Evolutionary conservation across 1,140 invertebrate species (phyloP).

Genomic region (Cyphomyrmex costatus): DNA sequence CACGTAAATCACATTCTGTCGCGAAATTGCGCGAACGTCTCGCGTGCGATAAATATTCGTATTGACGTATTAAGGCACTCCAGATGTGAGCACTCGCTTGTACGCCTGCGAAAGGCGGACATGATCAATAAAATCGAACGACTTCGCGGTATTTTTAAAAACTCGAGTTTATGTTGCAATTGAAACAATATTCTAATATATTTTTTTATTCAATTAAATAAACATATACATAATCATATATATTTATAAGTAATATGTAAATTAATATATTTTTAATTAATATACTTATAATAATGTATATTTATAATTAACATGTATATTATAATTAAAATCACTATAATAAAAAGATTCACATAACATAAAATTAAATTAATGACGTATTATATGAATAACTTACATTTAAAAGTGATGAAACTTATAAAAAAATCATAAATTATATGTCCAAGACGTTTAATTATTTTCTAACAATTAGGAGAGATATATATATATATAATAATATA

Average conservation of each 20-base stretch:
- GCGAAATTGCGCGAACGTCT: too few species aligned
- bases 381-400: not conserved
- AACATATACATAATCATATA: not conserved
- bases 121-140: not conserved
- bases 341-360: not conserved
- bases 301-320: not conserved
- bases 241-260: not conserved
- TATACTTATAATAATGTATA: not conserved
- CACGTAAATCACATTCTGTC: too few species aligned
- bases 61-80: not conserved
- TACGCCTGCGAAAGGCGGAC: not conserved
- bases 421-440: not conserved
- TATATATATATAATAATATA: not conserved
- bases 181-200: not conserved
- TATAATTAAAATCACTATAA: not conserved
- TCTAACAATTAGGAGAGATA: conserved; percentile 6
- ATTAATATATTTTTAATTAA: not conserved
- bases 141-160: not conserved
- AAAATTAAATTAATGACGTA: not conserved
- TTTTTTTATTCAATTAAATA: not conserved
- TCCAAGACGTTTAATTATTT: not conserved
- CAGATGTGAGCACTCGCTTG: not conserved
- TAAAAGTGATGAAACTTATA: not conserved
- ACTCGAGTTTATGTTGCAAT: not conserved
- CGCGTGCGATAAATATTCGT: not conserved